phyloP scores from a whole-genome alignment of 2,113 vertebrate genomes.

The Zeus faber region DNA sequence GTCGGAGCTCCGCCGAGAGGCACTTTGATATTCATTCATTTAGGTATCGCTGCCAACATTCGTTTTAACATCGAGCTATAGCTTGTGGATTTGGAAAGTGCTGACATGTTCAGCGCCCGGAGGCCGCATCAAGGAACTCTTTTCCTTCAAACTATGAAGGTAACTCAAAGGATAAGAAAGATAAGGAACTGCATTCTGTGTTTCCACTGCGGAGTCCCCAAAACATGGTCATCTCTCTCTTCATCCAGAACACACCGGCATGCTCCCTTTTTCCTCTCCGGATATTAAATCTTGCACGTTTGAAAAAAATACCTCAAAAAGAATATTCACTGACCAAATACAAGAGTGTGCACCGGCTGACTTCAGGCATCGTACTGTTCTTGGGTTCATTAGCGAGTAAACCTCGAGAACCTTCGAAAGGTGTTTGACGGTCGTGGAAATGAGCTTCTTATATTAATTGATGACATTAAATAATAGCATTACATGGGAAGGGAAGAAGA shows the following conservation, averaged over 20 bases:
- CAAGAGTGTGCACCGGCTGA: conserved; percentile 55
- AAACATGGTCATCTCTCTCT: conserved; percentile 57
- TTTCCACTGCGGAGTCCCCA: conserved; percentile 60
- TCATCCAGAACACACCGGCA: conserved; percentile 38
- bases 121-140: too few species aligned
- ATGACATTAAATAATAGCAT: too few species aligned
- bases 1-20: conserved; percentile 10
- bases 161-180: too few species aligned
- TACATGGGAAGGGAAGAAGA: too few species aligned
- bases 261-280: conserved; percentile 18
- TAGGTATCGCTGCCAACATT: conserved; percentile 30
- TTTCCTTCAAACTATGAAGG: too few species aligned
- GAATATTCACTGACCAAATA: conserved; percentile 44
- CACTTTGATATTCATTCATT: conserved; percentile 45
- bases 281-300: conserved; percentile 55
- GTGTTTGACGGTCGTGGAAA: too few species aligned
- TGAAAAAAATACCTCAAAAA: conserved; percentile 57
- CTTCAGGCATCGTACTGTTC: conserved; percentile 35
- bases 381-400: too few species aligned
- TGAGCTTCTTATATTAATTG: too few species aligned
- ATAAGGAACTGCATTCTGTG: too few species aligned
- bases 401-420: too few species aligned
- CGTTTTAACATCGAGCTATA: conserved; percentile 41
- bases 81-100: conserved; percentile 45
- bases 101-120: too few species aligned